Evolutionary conservation across 1,140 invertebrate genomes (phyloP).

Genomic region (Agraylea sexmaculata): DNA sequence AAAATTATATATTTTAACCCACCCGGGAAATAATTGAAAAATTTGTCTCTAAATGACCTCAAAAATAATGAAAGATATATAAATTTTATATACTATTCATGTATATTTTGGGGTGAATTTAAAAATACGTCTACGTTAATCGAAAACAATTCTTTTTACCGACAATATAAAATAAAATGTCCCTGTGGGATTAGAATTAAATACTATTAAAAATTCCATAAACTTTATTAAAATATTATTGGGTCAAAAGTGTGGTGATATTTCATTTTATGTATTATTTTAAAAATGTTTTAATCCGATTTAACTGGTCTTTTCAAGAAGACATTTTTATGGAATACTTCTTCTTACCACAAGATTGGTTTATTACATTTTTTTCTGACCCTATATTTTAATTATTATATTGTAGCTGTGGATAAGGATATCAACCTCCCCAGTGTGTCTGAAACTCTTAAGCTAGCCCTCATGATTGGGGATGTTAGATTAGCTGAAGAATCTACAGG

Average conservation of each 20-base stretch:
- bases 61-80: background rate
- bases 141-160: too few species aligned
- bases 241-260: background rate
- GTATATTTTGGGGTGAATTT: background rate
- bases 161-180: too few species aligned
- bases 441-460: conserved; percentile 63
- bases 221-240: background rate
- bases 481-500: conserved; percentile 60
- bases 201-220: too few species aligned
- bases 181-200: too few species aligned
- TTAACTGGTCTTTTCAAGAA: background rate
- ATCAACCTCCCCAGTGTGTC: conserved; percentile 36
- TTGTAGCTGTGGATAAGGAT: conserved; percentile 34
- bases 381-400: conserved; percentile 8
- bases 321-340: background rate
- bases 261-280: conserved; percentile 2
- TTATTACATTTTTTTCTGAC: background rate
- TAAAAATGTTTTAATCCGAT: background rate
- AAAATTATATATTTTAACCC: background rate
- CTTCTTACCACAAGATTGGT: background rate
- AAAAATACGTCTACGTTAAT: too few species aligned
- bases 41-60: background rate
- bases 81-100: background rate
- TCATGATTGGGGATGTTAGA: conserved; percentile 74
- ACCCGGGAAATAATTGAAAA: too few species aligned